Evolutionary conservation across 2,113 vertebrate species (phyloP).

Genomic region (Phalacrocorax brasilianus): DNA sequence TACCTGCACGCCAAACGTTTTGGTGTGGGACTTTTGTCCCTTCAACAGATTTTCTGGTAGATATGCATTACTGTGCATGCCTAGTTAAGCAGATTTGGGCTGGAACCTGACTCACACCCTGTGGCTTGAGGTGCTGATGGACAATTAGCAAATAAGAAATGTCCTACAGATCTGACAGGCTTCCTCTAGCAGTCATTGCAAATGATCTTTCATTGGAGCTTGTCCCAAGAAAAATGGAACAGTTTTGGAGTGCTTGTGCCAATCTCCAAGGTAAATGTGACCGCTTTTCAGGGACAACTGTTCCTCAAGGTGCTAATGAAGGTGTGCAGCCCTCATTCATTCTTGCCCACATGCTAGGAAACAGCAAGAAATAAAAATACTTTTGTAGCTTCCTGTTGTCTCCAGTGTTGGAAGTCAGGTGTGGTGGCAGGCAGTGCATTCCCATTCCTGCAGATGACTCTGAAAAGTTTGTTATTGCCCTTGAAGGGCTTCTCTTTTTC

Average conservation of each 20-base stretch:
- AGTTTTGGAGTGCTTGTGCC: background rate
- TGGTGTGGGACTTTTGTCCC: background rate
- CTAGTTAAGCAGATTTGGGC: background rate
- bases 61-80: background rate
- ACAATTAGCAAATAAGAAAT: background rate
- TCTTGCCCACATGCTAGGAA: background rate
- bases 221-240: background rate
- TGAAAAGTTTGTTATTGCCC: background rate
- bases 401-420: background rate
- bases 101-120: background rate
- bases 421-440: background rate
- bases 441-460: background rate
- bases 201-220: background rate
- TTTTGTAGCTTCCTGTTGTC: background rate
- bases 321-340: background rate
- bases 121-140: background rate
- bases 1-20: background rate
- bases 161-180: background rate
- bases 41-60: background rate
- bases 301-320: background rate
- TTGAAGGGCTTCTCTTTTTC: background rate
- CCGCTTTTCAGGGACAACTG: background rate
- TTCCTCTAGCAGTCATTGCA: background rate
- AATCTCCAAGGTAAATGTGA: background rate
- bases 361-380: background rate